Percentiles rank a stretch among this genome's conserved stretches.
phyloP scores from a whole-genome alignment of 2,113 vertebrate species.

The Sorex fumeus region DNA sequence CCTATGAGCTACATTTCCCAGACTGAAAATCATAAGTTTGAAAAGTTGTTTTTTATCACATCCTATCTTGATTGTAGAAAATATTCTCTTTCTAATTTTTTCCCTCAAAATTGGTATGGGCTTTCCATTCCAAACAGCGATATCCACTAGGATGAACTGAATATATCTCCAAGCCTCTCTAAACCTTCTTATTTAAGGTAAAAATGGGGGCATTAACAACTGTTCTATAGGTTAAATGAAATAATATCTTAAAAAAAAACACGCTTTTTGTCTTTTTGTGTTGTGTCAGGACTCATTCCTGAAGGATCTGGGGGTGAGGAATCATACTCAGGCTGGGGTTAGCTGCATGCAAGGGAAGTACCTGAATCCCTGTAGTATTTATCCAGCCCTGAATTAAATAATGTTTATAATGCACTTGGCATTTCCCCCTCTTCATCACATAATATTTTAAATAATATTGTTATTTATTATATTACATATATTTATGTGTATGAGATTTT shows the following conservation, averaged over 20 bases:
- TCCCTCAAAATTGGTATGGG: conserved; percentile 25
- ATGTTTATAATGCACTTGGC: not conserved
- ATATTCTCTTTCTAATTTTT: conserved; percentile 14
- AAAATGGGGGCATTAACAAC: conserved; percentile 5
- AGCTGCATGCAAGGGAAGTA: too few relatives aligned
- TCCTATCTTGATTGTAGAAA: not conserved
- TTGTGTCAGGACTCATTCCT: too few relatives aligned
- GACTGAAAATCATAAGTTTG: not conserved
- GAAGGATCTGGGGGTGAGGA: too few relatives aligned
- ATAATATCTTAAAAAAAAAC: too few relatives aligned
- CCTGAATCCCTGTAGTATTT: too few relatives aligned
- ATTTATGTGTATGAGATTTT: too few relatives aligned
- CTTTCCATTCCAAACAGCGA: not conserved
- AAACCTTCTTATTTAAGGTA: not conserved
- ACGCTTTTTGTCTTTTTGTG: too few relatives aligned
- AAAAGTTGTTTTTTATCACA: not conserved
- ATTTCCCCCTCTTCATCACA: not conserved
- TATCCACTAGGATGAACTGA: not conserved
- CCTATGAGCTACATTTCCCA: too few relatives aligned
- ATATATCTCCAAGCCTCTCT: not conserved
- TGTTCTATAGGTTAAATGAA: not conserved
- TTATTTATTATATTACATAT: not conserved
- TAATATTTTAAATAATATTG: not conserved
- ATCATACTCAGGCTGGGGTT: too few relatives aligned
- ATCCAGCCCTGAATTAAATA: not conserved